Percentiles rank a stretch among this genome's conserved stretches.
Evolutionary conservation across 2,888 invertebrate genomes (phyloP).

Genomic region (Tricholauxania praeusta): DNA sequence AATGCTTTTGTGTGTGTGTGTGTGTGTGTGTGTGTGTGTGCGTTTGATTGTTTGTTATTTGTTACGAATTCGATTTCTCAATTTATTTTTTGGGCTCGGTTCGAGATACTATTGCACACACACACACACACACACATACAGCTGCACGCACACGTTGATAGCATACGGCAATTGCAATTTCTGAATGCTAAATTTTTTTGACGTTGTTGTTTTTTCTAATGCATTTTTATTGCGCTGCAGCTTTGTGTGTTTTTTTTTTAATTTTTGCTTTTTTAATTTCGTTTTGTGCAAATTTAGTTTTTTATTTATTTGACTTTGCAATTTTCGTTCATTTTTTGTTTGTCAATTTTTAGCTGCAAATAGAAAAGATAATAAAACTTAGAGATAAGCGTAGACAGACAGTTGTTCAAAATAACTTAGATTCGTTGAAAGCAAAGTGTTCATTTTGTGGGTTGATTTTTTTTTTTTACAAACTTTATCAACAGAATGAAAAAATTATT

Average conservation of each 20-base stretch:
- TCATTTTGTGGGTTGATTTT: no score
- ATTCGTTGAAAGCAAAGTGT: no score
- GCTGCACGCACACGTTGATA: background rate
- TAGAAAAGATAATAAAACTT: no score
- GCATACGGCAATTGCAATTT: background rate
- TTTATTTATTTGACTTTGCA: no score
- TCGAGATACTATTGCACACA: constrained; percentile 2
- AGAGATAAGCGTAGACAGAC: no score
- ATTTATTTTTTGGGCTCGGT: constrained; percentile 20
- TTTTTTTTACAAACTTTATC: no score
- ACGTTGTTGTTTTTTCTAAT: background rate
- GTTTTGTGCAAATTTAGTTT: background rate
- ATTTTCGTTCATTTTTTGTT: no score
- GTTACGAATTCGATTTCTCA: constrained; percentile 22
- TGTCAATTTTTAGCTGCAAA: no score
- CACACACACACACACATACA: background rate
- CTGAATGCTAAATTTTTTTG: background rate
- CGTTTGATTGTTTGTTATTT: constrained; percentile 23
- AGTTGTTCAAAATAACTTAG: no score
- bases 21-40: constrained; percentile 7
- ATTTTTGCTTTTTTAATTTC: background rate
- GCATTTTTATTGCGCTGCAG: constrained; percentile 10
- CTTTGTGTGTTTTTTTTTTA: background rate
- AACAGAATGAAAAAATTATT: no score
- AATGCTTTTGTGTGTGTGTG: constrained; percentile 23